Percentiles rank a stretch among this genome's conserved stretches.
Evolutionary conservation across 1,140 invertebrate species (phyloP).

Genomic region (Zaprionus inermis): DNA sequence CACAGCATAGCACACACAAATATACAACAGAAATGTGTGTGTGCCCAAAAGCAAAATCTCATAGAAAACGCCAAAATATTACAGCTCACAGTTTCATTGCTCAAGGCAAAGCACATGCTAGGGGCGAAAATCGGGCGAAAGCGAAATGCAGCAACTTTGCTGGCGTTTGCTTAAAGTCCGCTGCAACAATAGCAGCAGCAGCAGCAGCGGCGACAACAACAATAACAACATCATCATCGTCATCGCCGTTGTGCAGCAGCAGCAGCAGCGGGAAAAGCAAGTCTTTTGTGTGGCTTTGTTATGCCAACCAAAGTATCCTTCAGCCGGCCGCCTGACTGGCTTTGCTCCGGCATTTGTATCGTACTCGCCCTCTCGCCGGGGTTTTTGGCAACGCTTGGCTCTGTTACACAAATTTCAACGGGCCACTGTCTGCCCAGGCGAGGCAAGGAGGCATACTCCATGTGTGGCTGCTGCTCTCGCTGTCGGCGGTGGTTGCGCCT

Average conservation of each 20-base stretch:
- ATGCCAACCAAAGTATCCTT: constrained; percentile 69
- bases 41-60: neutral
- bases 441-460: constrained; percentile 29
- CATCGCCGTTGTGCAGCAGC: constrained; percentile 2
- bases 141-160: neutral
- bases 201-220: constrained; percentile 8
- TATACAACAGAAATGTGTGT: neutral
- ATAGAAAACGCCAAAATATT: neutral
- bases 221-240: constrained; percentile 11
- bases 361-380: constrained; percentile 22
- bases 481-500: constrained; percentile 69
- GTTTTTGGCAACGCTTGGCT: constrained; percentile 41
- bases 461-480: constrained; percentile 37
- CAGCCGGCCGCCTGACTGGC: constrained; percentile 41
- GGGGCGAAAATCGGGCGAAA: constrained; percentile 1
- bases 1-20: constrained; percentile 7
- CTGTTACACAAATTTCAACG: constrained; percentile 50
- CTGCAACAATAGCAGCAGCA: constrained; percentile 12
- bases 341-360: constrained; percentile 55
- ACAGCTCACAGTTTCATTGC: neutral
- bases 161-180: constrained; percentile 17
- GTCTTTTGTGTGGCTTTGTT: constrained; percentile 76
- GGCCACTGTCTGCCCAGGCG: constrained; percentile 19
- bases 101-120: too few species aligned
- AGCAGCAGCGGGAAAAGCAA: constrained; percentile 20